Conservation (phyloP, 2,888 invertebrate genomes). For the Drosophila kokeensis region DNA sequence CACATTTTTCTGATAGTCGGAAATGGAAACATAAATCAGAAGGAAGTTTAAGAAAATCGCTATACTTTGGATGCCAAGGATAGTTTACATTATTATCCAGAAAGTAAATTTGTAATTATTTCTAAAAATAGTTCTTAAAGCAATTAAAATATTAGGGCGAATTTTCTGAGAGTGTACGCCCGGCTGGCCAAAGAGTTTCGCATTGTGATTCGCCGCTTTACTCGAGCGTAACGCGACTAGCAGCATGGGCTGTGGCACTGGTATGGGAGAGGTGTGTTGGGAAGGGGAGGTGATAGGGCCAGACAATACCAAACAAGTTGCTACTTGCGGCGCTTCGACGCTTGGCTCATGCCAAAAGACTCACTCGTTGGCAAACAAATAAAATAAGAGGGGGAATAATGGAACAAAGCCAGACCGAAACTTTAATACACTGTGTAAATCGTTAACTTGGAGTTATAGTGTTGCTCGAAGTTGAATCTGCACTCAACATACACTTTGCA, state of each 20-base stretch:
- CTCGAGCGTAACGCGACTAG: conserved; percentile 69
- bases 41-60: neutral
- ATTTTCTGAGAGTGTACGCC: conserved; percentile 50
- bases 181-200: conserved; percentile 78
- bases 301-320: conserved; percentile 29
- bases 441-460: neutral
- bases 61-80: neutral
- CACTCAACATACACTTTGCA: neutral
- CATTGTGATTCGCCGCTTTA: conserved; percentile 76
- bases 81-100: neutral
- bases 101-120: neutral
- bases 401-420: neutral
- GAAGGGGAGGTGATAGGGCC: neutral
- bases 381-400: conserved; percentile 4
- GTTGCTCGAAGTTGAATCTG: neutral
- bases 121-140: neutral
- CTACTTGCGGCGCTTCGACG: conserved; percentile 72
- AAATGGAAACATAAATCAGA: neutral
- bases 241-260: neutral
- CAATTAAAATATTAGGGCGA: neutral
- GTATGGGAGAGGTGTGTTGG: neutral
- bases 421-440: conserved; percentile 19
- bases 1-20: neutral
- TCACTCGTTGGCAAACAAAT: conserved; percentile 25
- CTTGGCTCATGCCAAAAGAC: conserved; percentile 68